Conservation (phyloP, 2,888 invertebrate species). For the Caenorhabditis afra region DNA sequence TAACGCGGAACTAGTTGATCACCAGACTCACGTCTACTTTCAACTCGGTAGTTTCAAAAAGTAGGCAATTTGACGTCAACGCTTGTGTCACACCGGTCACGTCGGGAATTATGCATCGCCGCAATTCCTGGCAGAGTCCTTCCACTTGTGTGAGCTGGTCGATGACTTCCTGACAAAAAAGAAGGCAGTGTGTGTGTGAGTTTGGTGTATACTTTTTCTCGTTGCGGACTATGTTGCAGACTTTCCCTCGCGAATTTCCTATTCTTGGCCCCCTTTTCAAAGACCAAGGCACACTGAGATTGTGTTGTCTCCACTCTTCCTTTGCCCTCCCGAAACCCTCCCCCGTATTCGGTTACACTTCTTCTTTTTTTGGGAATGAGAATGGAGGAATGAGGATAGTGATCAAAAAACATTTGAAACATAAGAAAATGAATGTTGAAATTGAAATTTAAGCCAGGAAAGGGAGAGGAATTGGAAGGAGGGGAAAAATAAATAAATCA, state of each 20-base stretch:
- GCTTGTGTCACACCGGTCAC: slow-evolving; percentile 72
- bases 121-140: slow-evolving; percentile 74
- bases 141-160: slow-evolving; percentile 74
- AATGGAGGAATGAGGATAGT: neutral
- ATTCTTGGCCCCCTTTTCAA: no score
- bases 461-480: neutral
- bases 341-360: slow-evolving; percentile 36
- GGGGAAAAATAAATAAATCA: slow-evolving; percentile 28
- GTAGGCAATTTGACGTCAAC: slow-evolving; percentile 71
- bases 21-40: slow-evolving; percentile 73
- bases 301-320: slow-evolving; percentile 8
- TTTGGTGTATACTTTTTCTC: slow-evolving; percentile 16
- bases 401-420: slow-evolving; percentile 55
- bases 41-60: slow-evolving; percentile 73
- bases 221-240: no score
- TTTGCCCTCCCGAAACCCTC: slow-evolving; percentile 17
- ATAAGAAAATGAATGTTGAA: slow-evolving; percentile 41
- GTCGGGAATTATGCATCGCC: slow-evolving; percentile 75
- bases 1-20: slow-evolving; percentile 25
- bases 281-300: slow-evolving; percentile 17
- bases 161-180: slow-evolving; percentile 70
- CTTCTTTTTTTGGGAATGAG: neutral
- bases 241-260: neutral
- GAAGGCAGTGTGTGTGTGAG: neutral
- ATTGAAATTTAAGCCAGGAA: slow-evolving; percentile 28